These are phyloP conservation scores for Malurus splendens DNA, from an alignment of 2,797 vertebrate genomes.

Conservation along the genomic window DNA sequence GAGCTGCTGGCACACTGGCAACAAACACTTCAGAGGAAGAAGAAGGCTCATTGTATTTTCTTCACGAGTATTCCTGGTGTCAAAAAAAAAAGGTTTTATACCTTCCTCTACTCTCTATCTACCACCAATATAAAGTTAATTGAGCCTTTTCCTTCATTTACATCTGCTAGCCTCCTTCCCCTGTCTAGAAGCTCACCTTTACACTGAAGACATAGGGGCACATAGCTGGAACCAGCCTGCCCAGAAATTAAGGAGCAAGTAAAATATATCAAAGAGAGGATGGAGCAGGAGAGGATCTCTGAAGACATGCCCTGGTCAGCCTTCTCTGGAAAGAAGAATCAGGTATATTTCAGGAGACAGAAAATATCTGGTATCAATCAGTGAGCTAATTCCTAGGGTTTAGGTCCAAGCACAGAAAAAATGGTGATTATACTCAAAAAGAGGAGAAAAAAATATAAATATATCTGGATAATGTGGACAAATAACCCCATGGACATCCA, in stretches of 20 bases:
- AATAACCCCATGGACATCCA: rapidly evolving
- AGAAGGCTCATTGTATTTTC: background rate
- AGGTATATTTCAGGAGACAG: background rate
- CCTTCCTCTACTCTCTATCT: background rate
- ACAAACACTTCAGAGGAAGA: background rate
- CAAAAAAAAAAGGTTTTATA: background rate
- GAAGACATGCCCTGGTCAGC: background rate
- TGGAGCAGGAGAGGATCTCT: background rate
- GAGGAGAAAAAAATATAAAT: background rate
- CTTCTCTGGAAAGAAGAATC: background rate
- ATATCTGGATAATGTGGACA: background rate
- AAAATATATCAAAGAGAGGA: background rate
- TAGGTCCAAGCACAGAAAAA: background rate
- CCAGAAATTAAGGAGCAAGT: background rate
- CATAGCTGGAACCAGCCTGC: background rate
- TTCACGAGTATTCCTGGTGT: background rate
- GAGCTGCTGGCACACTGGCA: background rate
- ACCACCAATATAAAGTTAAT: background rate
- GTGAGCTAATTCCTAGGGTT: background rate
- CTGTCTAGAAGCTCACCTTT: background rate
- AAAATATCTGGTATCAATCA: background rate
- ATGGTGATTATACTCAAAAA: background rate
- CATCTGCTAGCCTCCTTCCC: background rate
- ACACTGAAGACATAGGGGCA: background rate
- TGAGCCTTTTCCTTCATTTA: background rate